phyloP scores from a whole-genome alignment of 2,888 invertebrate species.

The Cepaea hortensis region DNA sequence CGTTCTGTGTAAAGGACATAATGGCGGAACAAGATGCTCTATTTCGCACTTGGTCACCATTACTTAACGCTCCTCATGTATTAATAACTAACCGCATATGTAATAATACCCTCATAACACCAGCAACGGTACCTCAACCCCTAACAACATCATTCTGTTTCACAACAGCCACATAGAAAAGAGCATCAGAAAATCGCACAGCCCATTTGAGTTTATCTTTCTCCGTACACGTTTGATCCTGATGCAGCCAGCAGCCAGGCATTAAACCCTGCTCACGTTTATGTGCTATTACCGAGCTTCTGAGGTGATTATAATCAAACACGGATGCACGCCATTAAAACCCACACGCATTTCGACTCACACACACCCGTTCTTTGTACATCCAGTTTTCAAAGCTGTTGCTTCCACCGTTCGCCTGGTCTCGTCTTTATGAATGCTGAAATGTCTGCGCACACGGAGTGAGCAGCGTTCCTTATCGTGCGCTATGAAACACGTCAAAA shows the following conservation, averaged over 20 bases:
- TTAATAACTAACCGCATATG: background rate
- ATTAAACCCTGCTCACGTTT: conserved; percentile 23
- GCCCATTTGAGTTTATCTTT: background rate
- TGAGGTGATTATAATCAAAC: conserved; percentile 10
- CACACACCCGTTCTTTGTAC: conserved; percentile 15
- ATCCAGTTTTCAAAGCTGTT: background rate
- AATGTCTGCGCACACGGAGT: background rate
- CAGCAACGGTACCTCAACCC: background rate
- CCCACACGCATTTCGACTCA: conserved; percentile 24
- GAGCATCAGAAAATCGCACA: background rate
- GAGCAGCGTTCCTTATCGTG: background rate
- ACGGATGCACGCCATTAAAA: conserved; percentile 25
- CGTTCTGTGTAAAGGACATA: no score
- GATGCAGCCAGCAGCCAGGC: background rate
- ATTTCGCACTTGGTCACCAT: background rate
- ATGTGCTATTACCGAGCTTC: background rate
- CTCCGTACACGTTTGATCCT: conserved; percentile 2
- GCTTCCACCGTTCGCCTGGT: background rate
- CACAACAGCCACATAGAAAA: background rate
- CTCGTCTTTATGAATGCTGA: background rate
- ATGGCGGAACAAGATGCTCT: background rate
- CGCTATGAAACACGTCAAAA: background rate
- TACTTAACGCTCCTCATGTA: background rate
- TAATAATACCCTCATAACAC: background rate
- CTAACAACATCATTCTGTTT: background rate